Evolutionary conservation across 2,888 invertebrate genomes (phyloP), one percentile per base, ranked within the genome.

Genomic region (Drosophila austrosaltans): DNA sequence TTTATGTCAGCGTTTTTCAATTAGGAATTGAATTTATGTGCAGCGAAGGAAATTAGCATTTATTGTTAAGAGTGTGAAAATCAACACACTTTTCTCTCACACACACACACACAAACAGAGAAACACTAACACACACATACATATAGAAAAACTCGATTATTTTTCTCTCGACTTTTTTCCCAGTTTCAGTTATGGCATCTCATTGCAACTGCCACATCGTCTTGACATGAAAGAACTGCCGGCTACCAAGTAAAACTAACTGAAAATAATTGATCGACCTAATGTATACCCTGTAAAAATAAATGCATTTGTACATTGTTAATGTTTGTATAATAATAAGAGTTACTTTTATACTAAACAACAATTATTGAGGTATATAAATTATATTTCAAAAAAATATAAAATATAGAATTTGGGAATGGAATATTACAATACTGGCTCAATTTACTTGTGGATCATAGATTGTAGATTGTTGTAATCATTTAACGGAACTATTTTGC

Each of bases 11-110:
- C 70, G 70, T 83, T 84, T 48, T 84, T 84, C 81, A 84, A 84
- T 84, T 88, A 88, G 77, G 71, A 57, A 63, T 79, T 82, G 73
- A 81, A 62, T 75, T 79, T 82, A 85, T 81, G 79, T 86, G 69
- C 83, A 75, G 53, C 79, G 58, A 58, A 75, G 83, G 83, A 84
- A 84, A 84, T 84, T 88, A 84, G 84, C 88, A 88, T 86, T 88
- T 88, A 88, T 84, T 84, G 88, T 84, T 86, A 72, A 67, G 66
- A 12, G 58, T 53, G 44, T 53, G 53, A 57, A 32, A 12, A 25
- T 59, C 48, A 32, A 30, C 53, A 53, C 63, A 40, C 40, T 57
- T 60, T 53, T 56, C 30, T 48, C 40, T 32, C 66, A 63, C 63
- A 56, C 53, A 20, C 69, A 54, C 30, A 36, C 40, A 58, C 53